phyloP scores from a whole-genome alignment of 2,888 invertebrate genomes.

The Campoplex nolae region DNA sequence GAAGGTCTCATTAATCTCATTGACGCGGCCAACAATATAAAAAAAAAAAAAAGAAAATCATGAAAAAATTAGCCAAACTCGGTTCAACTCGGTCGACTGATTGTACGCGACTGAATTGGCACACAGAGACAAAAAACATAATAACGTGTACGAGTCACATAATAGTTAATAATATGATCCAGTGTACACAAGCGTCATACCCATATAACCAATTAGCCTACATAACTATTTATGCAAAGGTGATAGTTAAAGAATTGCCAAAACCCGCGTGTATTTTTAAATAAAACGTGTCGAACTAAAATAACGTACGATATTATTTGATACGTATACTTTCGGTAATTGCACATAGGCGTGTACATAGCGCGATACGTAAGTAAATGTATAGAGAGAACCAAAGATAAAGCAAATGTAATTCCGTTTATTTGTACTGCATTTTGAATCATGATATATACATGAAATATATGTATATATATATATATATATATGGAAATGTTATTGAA shows the following conservation, averaged over 20 bases:
- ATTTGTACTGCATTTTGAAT: slow-evolving; percentile 69
- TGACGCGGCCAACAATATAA: slow-evolving; percentile 45
- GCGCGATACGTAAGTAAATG: slow-evolving; percentile 55
- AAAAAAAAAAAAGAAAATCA: neutral
- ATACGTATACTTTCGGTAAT: slow-evolving; percentile 60
- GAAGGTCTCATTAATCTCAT: slow-evolving; percentile 67
- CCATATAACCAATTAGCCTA: slow-evolving; percentile 31
- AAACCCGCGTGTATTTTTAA: slow-evolving; percentile 58
- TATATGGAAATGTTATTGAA: slow-evolving; percentile 72
- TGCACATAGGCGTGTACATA: slow-evolving; percentile 50
- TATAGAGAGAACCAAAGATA: slow-evolving; percentile 59
- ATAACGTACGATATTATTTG: slow-evolving; percentile 65
- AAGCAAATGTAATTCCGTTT: slow-evolving; percentile 61
- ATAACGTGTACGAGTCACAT: slow-evolving; percentile 29
- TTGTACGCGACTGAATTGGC: slow-evolving; percentile 37
- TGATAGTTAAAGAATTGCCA: slow-evolving; percentile 46
- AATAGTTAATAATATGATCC: neutral
- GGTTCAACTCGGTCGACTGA: slow-evolving; percentile 27
- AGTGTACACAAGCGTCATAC: slow-evolving; percentile 54
- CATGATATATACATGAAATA: slow-evolving; percentile 61
- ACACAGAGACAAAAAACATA: slow-evolving; percentile 49
- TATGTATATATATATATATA: slow-evolving; percentile 21
- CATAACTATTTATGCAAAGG: slow-evolving; percentile 47
- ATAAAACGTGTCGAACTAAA: slow-evolving; percentile 36
- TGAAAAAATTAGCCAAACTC: slow-evolving; percentile 21